A percentile compares a stretch with the other conserved stretches of the same genome.
Evolutionary conservation across 2,113 vertebrate species (phyloP).

Genomic region (Muntiacus muntjak): DNA sequence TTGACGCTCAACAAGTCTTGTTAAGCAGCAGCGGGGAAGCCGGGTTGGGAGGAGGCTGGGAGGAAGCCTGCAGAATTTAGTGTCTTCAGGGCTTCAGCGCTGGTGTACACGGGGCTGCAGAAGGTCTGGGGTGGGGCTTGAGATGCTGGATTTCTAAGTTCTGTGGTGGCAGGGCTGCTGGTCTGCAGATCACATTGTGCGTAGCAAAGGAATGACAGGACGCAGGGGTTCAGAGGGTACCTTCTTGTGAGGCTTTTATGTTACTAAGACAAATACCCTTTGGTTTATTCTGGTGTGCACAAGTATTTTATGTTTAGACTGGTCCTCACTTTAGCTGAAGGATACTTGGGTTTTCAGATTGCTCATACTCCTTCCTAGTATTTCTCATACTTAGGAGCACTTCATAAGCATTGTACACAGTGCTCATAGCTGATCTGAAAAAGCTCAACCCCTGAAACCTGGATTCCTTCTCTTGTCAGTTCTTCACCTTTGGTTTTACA

Average conservation of each 20-base stretch:
- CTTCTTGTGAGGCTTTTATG: background rate
- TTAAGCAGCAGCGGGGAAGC: background rate
- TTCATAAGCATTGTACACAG: background rate
- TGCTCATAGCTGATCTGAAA: background rate
- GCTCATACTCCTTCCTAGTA: background rate
- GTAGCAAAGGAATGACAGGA: background rate
- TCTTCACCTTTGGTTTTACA: background rate
- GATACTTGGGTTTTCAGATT: background rate
- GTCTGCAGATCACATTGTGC: background rate
- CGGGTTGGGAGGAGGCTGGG: background rate
- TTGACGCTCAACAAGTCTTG: background rate
- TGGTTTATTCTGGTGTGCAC: background rate
- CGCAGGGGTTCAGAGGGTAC: background rate
- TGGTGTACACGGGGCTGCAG: too few species aligned
- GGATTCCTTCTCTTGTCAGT: background rate
- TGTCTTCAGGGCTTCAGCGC: too few species aligned
- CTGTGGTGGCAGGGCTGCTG: background rate
- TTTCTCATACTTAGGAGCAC: background rate
- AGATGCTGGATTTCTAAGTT: background rate
- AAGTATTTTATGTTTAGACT: background rate
- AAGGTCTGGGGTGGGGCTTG: background rate
- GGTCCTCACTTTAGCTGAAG: background rate
- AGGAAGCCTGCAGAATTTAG: background rate
- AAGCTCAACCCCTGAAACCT: background rate
- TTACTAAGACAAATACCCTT: background rate